phyloP scores from a whole-genome alignment of 2,888 invertebrate species.

The Phasia obesa region DNA sequence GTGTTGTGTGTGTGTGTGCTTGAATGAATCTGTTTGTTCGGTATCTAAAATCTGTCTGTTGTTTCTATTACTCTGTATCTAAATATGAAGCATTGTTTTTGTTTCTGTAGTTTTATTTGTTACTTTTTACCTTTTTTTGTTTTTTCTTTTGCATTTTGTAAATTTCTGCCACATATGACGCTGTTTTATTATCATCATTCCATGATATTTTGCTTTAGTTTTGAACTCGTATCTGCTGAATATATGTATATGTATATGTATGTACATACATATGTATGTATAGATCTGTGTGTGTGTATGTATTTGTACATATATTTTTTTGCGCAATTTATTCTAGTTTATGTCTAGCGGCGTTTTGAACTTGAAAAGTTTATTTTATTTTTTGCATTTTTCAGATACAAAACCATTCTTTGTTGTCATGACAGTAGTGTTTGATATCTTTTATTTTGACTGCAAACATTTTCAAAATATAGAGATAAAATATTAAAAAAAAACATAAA shows the following conservation, averaged over 20 bases:
- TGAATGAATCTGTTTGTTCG: background rate
- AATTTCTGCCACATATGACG: constrained; percentile 57
- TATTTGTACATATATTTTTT: constrained; percentile 29
- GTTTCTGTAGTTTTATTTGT: constrained; percentile 21
- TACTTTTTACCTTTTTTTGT: constrained; percentile 18
- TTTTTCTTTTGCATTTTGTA: constrained; percentile 26
- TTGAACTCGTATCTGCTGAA: constrained; percentile 4
- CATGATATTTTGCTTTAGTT: constrained; percentile 54
- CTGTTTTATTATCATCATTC: constrained; percentile 50
- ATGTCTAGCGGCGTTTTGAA: constrained; percentile 72
- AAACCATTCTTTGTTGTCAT: constrained; percentile 42
- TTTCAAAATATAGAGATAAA: constrained; percentile 4
- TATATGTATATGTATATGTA: constrained; percentile 1
- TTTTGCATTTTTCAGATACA: constrained; percentile 53
- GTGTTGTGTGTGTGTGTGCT: background rate
- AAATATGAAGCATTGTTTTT: constrained; percentile 28
- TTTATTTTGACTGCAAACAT: constrained; percentile 14
- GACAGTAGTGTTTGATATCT: constrained; percentile 36
- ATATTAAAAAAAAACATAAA: background rate
- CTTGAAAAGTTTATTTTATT: constrained; percentile 66
- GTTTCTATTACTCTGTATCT: constrained; percentile 40
- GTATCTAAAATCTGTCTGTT: constrained; percentile 48
- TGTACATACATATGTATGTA: background rate
- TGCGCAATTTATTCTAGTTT: constrained; percentile 59
- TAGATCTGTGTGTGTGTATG: constrained; percentile 12